Base-by-base conservation (phyloP, 2,888 invertebrate species). In the Chirona hameri region DNA sequence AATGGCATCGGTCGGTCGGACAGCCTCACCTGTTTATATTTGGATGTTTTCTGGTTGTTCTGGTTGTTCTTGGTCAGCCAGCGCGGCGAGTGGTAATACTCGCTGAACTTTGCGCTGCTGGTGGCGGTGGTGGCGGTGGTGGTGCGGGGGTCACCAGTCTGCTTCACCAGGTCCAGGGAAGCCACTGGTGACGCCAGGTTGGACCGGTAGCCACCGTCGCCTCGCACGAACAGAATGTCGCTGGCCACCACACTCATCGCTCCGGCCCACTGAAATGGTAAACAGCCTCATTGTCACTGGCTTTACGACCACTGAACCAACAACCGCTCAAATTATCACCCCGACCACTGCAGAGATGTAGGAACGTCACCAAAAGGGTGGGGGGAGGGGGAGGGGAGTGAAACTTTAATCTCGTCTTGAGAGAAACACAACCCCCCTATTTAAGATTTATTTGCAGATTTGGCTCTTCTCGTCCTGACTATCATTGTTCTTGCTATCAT, bases 141-240 rank as follows among this genome's bases (percentile, higher is more conserved):
- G 15, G 52, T 15, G 52, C 18, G 46, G 39, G 46, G 39, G 21
- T 24, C 24, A 9, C 76, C 76, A 24, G 76, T 76, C 76, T 76
- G 76, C 76, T 76, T 76, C 76, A 76, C 76, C 76, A 76, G 46
- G 46, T 76, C 76, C 39, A 31, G 76, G 0, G 76, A 76, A 46
- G 76, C 76, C 76, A 76, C 76, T 24, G 76, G 76, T 7, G 76
- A 39, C 24, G 46, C 2, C 21, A 76, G 46, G 24, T 24, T 39
- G 15, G 24, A 9, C 76, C 76, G 15, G n/a, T 29, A 39, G 46
- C 39, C 39, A 14, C 76, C 27, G 39, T 76, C 76, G 21, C 76
- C 1, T 39, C 39, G 76, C 76, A 76, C 12, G 76, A 46, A 76
- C 21, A 76, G 39, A 39, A 76, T 76, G 46, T 76, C 76, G 76